phyloP scores from a whole-genome alignment of 2,888 invertebrate species.

The Lamproptera curius region DNA sequence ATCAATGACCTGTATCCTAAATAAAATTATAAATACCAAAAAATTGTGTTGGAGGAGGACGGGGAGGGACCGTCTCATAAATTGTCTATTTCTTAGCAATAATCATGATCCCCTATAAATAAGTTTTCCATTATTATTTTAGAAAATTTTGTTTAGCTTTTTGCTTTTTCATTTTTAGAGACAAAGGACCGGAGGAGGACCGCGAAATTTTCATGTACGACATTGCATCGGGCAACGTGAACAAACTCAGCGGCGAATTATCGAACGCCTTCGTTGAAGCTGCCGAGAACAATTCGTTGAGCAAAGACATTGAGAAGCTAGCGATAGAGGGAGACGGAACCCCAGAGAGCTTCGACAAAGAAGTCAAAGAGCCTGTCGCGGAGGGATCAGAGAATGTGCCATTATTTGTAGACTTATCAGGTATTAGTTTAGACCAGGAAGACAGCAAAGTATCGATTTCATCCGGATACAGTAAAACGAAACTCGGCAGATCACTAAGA shows the following conservation, averaged over 20 bases:
- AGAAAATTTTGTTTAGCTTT: background rate
- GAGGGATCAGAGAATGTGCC: slow-evolving; percentile 73
- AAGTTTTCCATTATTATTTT: too few species aligned
- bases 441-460: slow-evolving; percentile 65
- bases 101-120: too few species aligned
- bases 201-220: slow-evolving; percentile 94
- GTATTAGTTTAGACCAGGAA: slow-evolving; percentile 57
- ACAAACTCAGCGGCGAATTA: slow-evolving; percentile 87
- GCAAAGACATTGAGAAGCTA: slow-evolving; percentile 80
- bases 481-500: slow-evolving; percentile 67
- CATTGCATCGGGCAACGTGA: slow-evolving; percentile 84
- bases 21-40: too few species aligned
- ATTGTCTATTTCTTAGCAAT: too few species aligned
- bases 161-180: slow-evolving; percentile 51
- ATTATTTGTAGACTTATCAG: slow-evolving; percentile 72
- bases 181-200: slow-evolving; percentile 66
- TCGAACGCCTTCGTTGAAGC: slow-evolving; percentile 92
- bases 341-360: slow-evolving; percentile 59
- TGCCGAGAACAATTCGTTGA: slow-evolving; percentile 89
- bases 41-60: too few species aligned
- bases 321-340: slow-evolving; percentile 73
- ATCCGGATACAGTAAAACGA: slow-evolving; percentile 75
- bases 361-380: slow-evolving; percentile 39
- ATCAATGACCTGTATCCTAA: too few species aligned
- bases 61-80: too few species aligned